Percentiles rank a stretch among this genome's conserved stretches.
phyloP scores from a whole-genome alignment of 2,113 vertebrate genomes.

The Boleophthalmus pectinirostris region DNA sequence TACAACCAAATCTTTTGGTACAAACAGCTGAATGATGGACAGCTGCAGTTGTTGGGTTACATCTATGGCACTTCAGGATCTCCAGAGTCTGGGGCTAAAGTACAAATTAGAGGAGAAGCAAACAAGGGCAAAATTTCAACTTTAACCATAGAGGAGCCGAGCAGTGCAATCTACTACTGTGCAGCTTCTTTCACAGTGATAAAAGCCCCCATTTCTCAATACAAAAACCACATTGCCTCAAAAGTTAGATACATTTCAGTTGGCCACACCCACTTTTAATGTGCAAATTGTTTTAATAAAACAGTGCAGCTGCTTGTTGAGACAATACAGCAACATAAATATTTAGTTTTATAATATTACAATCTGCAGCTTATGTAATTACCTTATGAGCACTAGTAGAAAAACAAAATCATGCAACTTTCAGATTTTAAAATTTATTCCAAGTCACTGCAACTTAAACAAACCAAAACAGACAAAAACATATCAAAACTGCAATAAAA shows the following conservation, averaged over 20 bases:
- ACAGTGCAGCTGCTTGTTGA: neutral
- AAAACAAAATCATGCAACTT: no score
- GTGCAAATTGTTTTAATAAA: neutral
- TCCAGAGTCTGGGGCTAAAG: neutral
- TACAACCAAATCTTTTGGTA: slow-evolving; percentile 40
- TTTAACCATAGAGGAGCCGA: slow-evolving; percentile 14
- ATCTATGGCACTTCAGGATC: accelerated
- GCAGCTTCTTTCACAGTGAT: slow-evolving; percentile 35
- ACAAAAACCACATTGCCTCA: slow-evolving; percentile 7
- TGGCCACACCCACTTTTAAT: neutral
- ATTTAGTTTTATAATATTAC: no score
- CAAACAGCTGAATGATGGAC: slow-evolving; percentile 14
- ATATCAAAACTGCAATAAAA: no score
- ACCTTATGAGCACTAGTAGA: no score
- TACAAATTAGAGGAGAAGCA: neutral
- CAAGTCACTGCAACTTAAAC: no score
- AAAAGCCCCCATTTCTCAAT: neutral
- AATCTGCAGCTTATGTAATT: no score
- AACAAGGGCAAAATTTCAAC: neutral
- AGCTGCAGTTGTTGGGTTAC: slow-evolving; percentile 37
- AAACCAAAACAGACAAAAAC: no score
- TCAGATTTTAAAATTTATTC: no score
- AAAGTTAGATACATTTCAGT: neutral
- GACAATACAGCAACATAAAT: no score
- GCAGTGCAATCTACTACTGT: slow-evolving; percentile 35